Evolutionary conservation across 2,888 invertebrate species (phyloP), one percentile per base, ranked within the genome.

Genomic region (Philopedon plagiatum): DNA sequence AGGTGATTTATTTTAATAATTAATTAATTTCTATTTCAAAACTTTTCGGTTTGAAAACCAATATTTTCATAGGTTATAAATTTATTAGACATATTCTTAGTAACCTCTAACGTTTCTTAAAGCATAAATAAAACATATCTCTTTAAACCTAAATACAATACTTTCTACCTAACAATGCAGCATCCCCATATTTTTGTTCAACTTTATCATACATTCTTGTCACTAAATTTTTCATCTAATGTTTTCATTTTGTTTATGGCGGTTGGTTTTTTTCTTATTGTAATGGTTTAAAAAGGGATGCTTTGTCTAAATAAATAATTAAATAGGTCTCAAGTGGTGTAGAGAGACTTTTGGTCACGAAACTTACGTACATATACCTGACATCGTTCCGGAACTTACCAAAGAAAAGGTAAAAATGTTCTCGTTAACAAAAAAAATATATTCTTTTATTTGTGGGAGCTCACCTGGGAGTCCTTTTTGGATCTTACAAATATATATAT

Each of bases 221-320:
- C 63, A 46, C 56, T 73, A 60, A 73, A 73, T 73, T 63, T 69
- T 73, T 73, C 60, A 68, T 49, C 13, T 58, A 60, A 65, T 64
- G 73, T 60, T 69, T 68, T 73, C 69, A 68, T 73, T 69, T 73
- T 51, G 73, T 73, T 73, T 73, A 73, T 69, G 65, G 41, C 41
- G 69, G 69, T 74, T 46, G 70, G 62, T 66, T 74, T 62, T 56
- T 73, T 71, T 71, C 73, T 73, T 73, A 73, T 69, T 71, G 71
- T 71, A 66, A 71, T 65, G 71, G 65, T 46, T 71, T 39, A 71
- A 66, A 61, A 61, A 66, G 65, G 68, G 61, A 64, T 65, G 60
- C 32, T 66, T 65, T 23, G 39, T n/a, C 11, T 73, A 64, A 73
- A 73, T 73, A 67, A 69, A 61, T 62, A 44, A 73, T 73, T 44